Base-by-base conservation (phyloP, 2,888 invertebrate genomes). In the Hartigia nigra region DNA sequence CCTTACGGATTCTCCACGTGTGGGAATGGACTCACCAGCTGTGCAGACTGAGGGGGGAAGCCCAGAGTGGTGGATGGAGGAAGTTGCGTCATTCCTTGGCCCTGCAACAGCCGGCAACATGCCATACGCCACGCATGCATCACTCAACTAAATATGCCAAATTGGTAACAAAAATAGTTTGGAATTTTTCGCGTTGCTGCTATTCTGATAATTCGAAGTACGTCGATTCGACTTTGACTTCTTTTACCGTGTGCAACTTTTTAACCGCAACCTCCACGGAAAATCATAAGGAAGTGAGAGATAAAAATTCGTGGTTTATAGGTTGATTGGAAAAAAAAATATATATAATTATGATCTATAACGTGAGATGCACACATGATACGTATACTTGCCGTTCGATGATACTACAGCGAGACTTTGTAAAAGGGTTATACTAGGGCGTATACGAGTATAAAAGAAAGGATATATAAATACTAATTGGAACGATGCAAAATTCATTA, bases 31-130 rank as follows among this genome's bases (percentile, higher is more conserved):
- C 91, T 91, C 88, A 91, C 91, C 91, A 91, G 82, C 80, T 89
- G 81, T 82, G 89, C 83, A 77, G 89, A 81, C 81, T 91, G 91
- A 80, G 90, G 81, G 80, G 89, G 87, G 81, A 90, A 84, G 86
- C 87, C 89, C 89, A 90, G 82, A 83, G 89, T 88, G 79, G 89
- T 88, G 80, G 87, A 85, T 82, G 90, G 81, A 85, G 91, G 90
- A 87, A 90, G 89, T 88, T 91, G 91, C 89, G 89, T 90, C 92
- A 92, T 92, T 91, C 92, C 92, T 89, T 91, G 92, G 86, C 92
- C 92, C 92, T 92, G 92, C 87, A 92, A 92, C 91, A 91, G 89
- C 91, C 90, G 88, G 86, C 88, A 88, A 88, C 90, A 89, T 88
- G 88, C 88, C 88, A 84, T 87, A 87, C 88, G 91, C 90, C 83